Evolutionary conservation across 2,113 vertebrate genomes (phyloP), one percentile per base, ranked within the genome.

Genomic region (Hymenochirus boettgeri): DNA sequence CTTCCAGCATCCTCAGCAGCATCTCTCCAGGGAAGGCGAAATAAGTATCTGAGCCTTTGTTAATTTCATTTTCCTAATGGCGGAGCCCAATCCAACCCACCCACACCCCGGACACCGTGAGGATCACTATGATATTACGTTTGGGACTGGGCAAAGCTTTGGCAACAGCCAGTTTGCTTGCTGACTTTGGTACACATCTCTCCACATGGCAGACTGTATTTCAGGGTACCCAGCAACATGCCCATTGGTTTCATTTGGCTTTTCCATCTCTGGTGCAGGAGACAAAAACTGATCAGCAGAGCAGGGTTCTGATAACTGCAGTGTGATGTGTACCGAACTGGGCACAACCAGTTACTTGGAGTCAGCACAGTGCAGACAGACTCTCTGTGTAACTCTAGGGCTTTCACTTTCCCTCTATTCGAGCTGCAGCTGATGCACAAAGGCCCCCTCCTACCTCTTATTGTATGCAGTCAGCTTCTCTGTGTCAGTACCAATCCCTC

Each of bases 11-110:
- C 73, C 96, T 86, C 27, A 99, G 89, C 55, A 99, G 87, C 91
- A 99, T 88, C 82, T 99, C 96, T 0, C 96, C 96, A 0, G 96
- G 96, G 73, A 99, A 98, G 65, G 93, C 93, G 82, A 98, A 88
- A 62, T 94, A 92, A 63, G 73, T 75, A 92, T 74, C 71, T 92
- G 91, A 23, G 92, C 88, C 52, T 76, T 85, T 71, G 71, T 80
- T 5, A 98, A 83, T 6, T 53, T 47, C 77, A 90, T 75, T 8
- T 70, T 73, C 53, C 93, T 88, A 51, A 94, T 84, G 21, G 81
- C 75, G 57, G 91, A 82, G 1, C 96, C 96, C 70, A 96, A 76
- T 22, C 79, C 92, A 25, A 93, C 96, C 95, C 48, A 86, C 85
- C 69, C 91, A 60, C 33, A 98, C 94, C 7, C 93, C 96, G 0